Base-by-base conservation (phyloP, 2,797 vertebrate species). In the Anguilla marmorata region DNA sequence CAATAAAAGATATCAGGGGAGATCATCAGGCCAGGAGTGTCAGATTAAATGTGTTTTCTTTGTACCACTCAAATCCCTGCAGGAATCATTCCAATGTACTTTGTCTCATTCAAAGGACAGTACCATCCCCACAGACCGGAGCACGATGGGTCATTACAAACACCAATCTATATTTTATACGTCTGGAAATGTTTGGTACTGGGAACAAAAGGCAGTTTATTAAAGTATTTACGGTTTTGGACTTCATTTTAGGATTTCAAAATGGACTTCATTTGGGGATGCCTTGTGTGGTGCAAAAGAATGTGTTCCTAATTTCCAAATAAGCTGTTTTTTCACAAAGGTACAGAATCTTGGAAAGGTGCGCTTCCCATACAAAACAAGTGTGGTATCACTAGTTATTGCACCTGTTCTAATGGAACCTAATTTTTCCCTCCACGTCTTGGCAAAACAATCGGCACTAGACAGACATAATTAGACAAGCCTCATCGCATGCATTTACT, bases 81-180 rank as follows among this genome's bases (percentile, higher is more conserved):
- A 96, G 94, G 92, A 95, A 92, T 86, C 91, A 92, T 93, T 94
- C 94, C 94, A 94, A 93, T 96, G 95, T 95, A 94, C 93, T 95
- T 95, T 95, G 94, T 96, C 94, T 96, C 94, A 88, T 94, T 96
- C 94, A 88, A 93, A 94, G 94, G 95, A 95, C 93, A 95, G 89
- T 93, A 90, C 94, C 93, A 93, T 94, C 96, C 95, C 95, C 50
- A 89, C 90, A 95, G 95, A 94, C 91, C 86, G 76, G 69, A 89
- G 93, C 90, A 93, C 82, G 91, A 95, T 95, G 94, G 94, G 89
- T 95, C 95, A 94, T 96, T 94, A 95, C 94, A 95, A 94, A 95
- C 93, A 79, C 86, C 89, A 90, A 95, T 96, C 93, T 95, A 96
- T 96, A 95, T 96, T 96, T 96, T 93, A 96, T 95, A 93, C 89